Conservation (phyloP, 2,888 invertebrate species). For the Orthosia incerta region DNA sequence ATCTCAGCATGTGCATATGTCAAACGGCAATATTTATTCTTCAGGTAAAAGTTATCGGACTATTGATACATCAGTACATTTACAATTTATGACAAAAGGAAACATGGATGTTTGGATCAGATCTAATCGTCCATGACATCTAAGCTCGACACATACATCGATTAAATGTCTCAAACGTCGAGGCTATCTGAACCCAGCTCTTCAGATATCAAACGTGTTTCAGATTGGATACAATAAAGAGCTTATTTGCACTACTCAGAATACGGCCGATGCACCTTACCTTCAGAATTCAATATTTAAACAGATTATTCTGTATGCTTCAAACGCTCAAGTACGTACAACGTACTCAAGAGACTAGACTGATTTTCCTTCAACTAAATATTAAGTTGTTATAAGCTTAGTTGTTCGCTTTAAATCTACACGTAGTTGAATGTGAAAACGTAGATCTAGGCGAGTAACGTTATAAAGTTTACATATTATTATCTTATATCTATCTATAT, state of each 20-base stretch:
- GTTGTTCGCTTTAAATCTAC: neutral
- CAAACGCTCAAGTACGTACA: too few relatives aligned
- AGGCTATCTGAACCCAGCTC: neutral
- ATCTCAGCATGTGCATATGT: too few relatives aligned
- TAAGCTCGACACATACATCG: neutral
- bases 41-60: too few relatives aligned
- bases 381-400: neutral
- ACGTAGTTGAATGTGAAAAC: neutral
- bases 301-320: neutral
- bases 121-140: neutral
- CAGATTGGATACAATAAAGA: constrained; percentile 9
- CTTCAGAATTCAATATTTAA: neutral
- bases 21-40: too few relatives aligned
- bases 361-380: neutral
- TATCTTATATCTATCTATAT: too few relatives aligned
- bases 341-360: neutral
- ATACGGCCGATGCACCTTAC: neutral
- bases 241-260: neutral
- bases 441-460: neutral
- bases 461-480: neutral
- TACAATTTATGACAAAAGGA: neutral
- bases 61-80: too few relatives aligned
- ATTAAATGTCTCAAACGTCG: neutral
- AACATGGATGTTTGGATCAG: too few relatives aligned
- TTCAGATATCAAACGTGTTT: constrained; percentile 3